A percentile compares a stretch with the other conserved stretches of the same genome.
Conservation (phyloP, 53 echinoderm and acorn worm species). For the Paracentrotus lividus region DNA sequence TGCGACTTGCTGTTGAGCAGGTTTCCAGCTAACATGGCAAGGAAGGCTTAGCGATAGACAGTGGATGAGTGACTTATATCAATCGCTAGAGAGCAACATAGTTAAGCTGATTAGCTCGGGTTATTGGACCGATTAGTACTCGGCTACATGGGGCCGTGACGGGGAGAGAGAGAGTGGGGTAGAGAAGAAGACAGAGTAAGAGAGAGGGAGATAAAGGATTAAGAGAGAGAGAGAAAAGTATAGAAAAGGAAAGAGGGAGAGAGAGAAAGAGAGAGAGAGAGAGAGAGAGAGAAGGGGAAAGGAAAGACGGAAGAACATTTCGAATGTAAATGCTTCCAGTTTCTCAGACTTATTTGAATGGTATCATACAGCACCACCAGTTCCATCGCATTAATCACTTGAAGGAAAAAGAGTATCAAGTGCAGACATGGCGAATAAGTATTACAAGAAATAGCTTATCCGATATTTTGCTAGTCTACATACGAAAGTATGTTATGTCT, state of each 20-base stretch:
- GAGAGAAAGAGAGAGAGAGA: background rate
- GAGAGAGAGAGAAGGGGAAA: too few relatives aligned
- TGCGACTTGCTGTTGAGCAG: background rate
- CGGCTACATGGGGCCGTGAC: background rate
- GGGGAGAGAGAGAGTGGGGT: background rate
- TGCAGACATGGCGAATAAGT: too few relatives aligned
- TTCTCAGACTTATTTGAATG: too few relatives aligned
- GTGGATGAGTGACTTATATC: conserved; percentile 1
- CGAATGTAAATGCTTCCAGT: too few relatives aligned
- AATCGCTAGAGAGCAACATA: background rate
- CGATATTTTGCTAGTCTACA: too few relatives aligned
- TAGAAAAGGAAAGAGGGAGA: background rate
- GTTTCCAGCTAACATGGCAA: background rate
- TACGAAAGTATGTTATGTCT: too few relatives aligned
- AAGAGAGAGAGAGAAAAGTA: background rate
- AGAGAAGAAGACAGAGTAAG: conserved; percentile 8
- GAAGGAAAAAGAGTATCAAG: too few relatives aligned
- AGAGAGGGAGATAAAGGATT: too few relatives aligned
- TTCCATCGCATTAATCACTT: too few relatives aligned
- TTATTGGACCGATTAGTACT: conserved; percentile 48
- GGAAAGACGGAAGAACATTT: too few relatives aligned
- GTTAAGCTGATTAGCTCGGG: conserved; percentile 35
- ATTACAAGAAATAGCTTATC: too few relatives aligned
- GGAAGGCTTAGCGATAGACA: background rate
- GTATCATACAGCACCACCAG: too few relatives aligned